Base-by-base conservation (phyloP, 2,113 vertebrate genomes). In the Oncorhynchus keta region DNA sequence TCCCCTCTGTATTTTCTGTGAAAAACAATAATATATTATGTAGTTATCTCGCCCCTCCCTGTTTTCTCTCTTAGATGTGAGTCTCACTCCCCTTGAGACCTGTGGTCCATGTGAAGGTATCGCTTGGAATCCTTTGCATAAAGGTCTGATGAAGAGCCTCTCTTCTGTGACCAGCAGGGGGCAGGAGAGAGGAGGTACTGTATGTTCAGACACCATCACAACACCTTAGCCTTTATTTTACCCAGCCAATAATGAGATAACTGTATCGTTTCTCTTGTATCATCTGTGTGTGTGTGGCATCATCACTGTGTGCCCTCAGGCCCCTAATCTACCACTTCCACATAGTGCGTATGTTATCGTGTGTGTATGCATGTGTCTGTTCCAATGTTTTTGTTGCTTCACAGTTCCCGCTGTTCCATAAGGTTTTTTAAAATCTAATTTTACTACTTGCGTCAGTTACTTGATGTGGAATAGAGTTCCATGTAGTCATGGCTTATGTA, bases 111-210 rank as follows among this genome's bases (percentile, higher is more conserved):
- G 8, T 64, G 61, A 11, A 64, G 65, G 65, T 30, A 28, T 87
- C 14, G 6, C 2, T 49, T 79, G 86, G 83, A 87, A 76, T 59
- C 86, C 85, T 16, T 57, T 82, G 48, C 9, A 3, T 68, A 83
- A 67, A 86, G 57, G 72, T 55, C 71, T 39, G 65, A 72, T 64
- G 24, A 32, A 30, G 11, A 72, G 1, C 22, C 30, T 26, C 1
- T 24, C 16, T 24, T 45, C 69, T 45, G 2, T 26, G 6, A 68
- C 35, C 72, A 81, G 66, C 65, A 67, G 65, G 13, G 26, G 65
- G 20, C 59, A 62, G n/a, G 59, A 24, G n/a, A 62, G 59, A 22
- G 55, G 55, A 57, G 59, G 59, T 62, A 22, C 59, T 1, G n/a
- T 22, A 22, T 62, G 3, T 18, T 55, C 59, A 22, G 59, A 62